Conservation (phyloP, 2,888 invertebrate genomes). For the Cryptocheilus praepositus region DNA sequence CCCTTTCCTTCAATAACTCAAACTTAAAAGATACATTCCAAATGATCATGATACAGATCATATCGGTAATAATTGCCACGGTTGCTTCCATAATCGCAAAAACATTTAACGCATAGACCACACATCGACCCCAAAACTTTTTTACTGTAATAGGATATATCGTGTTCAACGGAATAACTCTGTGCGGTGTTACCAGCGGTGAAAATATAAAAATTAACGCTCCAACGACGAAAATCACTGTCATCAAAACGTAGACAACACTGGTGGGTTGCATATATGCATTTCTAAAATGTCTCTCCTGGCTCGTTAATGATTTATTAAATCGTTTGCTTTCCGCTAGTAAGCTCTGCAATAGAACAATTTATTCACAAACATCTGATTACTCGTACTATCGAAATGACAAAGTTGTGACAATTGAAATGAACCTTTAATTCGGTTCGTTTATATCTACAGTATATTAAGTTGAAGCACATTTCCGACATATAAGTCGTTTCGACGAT, state of each 20-base stretch:
- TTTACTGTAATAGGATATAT: conserved; percentile 28
- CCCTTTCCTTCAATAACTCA: background rate
- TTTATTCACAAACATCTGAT: background rate
- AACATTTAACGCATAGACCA: conserved; percentile 21
- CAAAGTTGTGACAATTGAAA: background rate
- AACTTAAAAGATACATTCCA: conserved; percentile 37
- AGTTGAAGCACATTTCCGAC: conserved; percentile 26
- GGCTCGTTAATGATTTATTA: conserved; percentile 12
- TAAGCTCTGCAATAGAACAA: conserved; percentile 31
- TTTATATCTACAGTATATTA: conserved; percentile 26
- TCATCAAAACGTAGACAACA: conserved; percentile 2
- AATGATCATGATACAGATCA: conserved; percentile 29
- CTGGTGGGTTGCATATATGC: background rate
- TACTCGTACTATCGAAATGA: background rate
- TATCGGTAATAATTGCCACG: conserved; percentile 25
- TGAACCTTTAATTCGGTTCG: conserved; percentile 33
- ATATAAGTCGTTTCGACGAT: conserved; percentile 24
- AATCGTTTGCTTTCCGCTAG: conserved; percentile 32
- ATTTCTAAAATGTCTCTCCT: conserved; percentile 18
- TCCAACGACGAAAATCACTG: conserved; percentile 7
- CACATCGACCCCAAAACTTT: conserved; percentile 23
- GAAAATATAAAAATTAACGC: conserved; percentile 10
- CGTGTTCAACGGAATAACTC: conserved; percentile 31
- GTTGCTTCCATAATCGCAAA: conserved; percentile 16
- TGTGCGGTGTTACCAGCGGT: conserved; percentile 16